Evolutionary conservation across 2,113 vertebrate genomes (phyloP), one percentile per base, ranked within the genome.

Genomic region (Sander lucioperca): DNA sequence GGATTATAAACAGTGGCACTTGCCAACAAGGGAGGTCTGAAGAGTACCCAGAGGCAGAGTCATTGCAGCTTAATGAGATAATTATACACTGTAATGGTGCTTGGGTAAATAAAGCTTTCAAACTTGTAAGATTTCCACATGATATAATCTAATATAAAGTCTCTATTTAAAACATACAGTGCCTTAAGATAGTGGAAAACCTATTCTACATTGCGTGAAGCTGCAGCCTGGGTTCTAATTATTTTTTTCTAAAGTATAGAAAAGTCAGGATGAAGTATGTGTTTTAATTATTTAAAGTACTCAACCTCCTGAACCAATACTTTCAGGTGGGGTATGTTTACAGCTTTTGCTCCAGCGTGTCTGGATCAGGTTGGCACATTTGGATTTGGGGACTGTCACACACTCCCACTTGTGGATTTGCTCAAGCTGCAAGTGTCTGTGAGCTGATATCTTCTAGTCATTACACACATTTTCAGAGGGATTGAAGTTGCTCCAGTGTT

Each of bases 61-160:
- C 18, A 80, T 45, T 43, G 58, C 62, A 70, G 53, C 47, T 77
- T 68, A 80, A 79, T 77, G 53, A 78, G 54, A 23, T 76, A 54
- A 70, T 83, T 62, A 68, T 13, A 39, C 25, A 33, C 21, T 23
- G 27, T 54, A 75, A 63, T n/a, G 62, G 61, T 23, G 59, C 51
- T 47, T 45, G 6, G 25, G 61, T 77, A 80, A 89, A 78, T 80
- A 86, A 36, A 50, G 58, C 68, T 80, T 80, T 77, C 16, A 70
- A 68, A 77, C 66, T 48, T 59, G 74, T 59, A 25, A 5, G 30
- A 82, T 64, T 82, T 58, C 67, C 63, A 64, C 9, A 33, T 25
- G 19, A 47, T 67, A 16, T 56, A 61, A 66, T 73, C 43, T 43
- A 43, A 43, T 43, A 43, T 43, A 54, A 19, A n/a, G 18, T 50